phyloP scores from a whole-genome alignment of 2,113 vertebrate genomes.

The Herpailurus yagouaroundi region DNA sequence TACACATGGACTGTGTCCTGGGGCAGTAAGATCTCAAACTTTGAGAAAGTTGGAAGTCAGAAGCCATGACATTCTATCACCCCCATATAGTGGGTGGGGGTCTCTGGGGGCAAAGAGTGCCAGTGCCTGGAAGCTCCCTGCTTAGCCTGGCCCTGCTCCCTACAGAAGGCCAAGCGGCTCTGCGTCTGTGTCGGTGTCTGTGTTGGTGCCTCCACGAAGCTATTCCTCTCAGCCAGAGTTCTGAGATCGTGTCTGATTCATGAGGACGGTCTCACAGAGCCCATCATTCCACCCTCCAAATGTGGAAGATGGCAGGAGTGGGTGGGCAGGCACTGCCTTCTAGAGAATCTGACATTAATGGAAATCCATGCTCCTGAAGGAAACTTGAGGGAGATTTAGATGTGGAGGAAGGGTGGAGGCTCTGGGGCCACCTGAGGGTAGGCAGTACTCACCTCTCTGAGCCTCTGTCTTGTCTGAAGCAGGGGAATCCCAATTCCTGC shows the following conservation, averaged over 20 bases:
- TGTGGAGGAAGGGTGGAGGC: background rate
- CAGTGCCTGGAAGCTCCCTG: background rate
- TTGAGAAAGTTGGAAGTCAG: background rate
- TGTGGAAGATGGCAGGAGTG: background rate
- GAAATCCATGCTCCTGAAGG: background rate
- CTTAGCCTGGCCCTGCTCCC: background rate
- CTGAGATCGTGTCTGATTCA: background rate
- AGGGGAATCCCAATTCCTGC: background rate
- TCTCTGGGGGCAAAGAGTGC: background rate
- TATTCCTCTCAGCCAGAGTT: background rate
- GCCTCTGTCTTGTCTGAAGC: background rate
- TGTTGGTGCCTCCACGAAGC: background rate
- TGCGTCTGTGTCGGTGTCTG: background rate
- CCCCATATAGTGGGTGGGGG: fast-evolving
- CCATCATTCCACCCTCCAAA: background rate
- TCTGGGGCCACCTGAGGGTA: no score
- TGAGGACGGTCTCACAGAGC: background rate
- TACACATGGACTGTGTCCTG: background rate
- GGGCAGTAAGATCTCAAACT: background rate
- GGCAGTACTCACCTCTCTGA: background rate
- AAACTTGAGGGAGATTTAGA: fast-evolving
- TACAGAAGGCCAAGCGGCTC: background rate
- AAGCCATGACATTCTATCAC: background rate
- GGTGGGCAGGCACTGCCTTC: background rate
- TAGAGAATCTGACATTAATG: background rate